Evolutionary conservation across 2,797 vertebrate genomes (phyloP), one percentile per base, ranked within the genome.

Genomic region (Buceros bicornis): DNA sequence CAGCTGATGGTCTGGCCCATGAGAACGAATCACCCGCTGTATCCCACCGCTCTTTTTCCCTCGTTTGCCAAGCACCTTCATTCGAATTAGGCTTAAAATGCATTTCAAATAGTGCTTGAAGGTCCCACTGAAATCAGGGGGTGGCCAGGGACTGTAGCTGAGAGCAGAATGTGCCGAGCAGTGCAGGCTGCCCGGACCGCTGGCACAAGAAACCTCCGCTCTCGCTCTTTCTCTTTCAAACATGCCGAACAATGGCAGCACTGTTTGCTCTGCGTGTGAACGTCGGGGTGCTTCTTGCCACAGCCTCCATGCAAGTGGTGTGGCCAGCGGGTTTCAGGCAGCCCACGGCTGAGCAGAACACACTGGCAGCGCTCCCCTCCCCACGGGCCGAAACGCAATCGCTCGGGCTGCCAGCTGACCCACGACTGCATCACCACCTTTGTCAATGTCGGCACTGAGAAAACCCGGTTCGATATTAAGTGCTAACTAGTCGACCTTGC

Each of bases 401-500:
- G n/a, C n/a, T 62, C 2, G 2, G n/a, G 72, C 72, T 72, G 71
- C 88, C 74, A 5, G 94, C 93, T 16, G 70, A 88, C 92, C 85
- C 93, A 10, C 45, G 50, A 79, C 31, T 25, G 37, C 84, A 79
- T 35, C 13, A 11, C 56, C 79, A 14, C 89, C 84, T 97, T 95
- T 95, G 87, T 73, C 69, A 89, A 95, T 9, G 31, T 71, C 92
- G 93, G 90, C 76, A 89, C 85, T 83, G 84, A 87, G 61, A 94
- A 94, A 71, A 91, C 81, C 92, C 88, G 2, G 51, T 56, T 96
- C 13, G 12, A 67, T 80, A 89, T 89, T 88, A 95, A 96, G 79
- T 17, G 22, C 97, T 97, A 95, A 85, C 95, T 95, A 96, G 90
- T 91, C 85, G 94, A 97, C 96, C 81, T 97, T 91, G 61, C 90